These are phyloP conservation scores for Peromyscus melanophrys DNA, from an alignment of 2,797 vertebrate genomes.

Conservation along the genomic window DNA sequence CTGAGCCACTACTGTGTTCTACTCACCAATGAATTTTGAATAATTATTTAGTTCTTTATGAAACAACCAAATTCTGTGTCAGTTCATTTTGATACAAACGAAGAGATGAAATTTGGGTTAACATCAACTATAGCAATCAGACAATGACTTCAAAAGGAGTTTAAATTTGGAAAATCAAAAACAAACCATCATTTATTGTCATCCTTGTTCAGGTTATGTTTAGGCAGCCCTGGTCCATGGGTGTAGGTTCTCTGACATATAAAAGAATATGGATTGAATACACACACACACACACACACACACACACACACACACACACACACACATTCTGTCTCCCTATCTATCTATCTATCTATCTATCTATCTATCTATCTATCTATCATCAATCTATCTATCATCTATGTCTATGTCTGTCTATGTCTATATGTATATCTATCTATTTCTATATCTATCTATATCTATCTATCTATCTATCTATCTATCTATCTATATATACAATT, in stretches of 20 bases:
- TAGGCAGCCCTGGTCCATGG: neutral
- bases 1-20: slow-evolving; percentile 63
- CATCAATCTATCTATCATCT: too few species aligned
- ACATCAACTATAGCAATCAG: neutral
- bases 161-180: slow-evolving; percentile 57
- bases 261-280: neutral
- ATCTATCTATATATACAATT: too few species aligned
- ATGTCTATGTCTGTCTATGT: too few species aligned
- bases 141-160: slow-evolving; percentile 63
- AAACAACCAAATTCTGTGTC: neutral
- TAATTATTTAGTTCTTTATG: slow-evolving; percentile 26
- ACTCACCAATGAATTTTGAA: slow-evolving; percentile 76
- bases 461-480: too few species aligned
- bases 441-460: too few species aligned
- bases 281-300: neutral
- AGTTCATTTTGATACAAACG: slow-evolving; percentile 17
- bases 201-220: too few species aligned
- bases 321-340: too few species aligned
- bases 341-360: too few species aligned
- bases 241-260: neutral
- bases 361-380: too few species aligned
- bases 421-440: too few species aligned
- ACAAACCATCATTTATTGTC: neutral
- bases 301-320: neutral
- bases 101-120: slow-evolving; percentile 68